Conservation (phyloP, 1,140 invertebrate species). For the Centruroides vittatus region DNA sequence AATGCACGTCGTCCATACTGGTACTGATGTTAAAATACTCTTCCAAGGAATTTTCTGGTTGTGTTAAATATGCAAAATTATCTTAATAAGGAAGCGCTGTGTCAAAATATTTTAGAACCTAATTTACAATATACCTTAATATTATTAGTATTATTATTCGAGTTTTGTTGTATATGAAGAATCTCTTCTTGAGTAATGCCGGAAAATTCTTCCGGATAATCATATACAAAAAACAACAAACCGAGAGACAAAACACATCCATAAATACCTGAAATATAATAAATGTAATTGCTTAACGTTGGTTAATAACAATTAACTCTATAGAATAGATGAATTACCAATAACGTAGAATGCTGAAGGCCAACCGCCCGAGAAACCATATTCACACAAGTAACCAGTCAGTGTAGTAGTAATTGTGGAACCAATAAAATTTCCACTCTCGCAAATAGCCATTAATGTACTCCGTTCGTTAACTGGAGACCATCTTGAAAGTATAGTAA, state of each 20-base stretch:
- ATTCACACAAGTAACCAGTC: slow-evolving; percentile 25
- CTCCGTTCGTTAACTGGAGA: slow-evolving; percentile 8
- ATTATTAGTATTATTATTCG: too few species aligned
- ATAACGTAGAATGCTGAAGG: slow-evolving; percentile 54
- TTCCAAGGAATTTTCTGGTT: not conserved
- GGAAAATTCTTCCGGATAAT: too few species aligned
- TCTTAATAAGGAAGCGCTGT: too few species aligned
- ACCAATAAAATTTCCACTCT: slow-evolving; percentile 23
- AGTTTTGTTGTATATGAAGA: too few species aligned
- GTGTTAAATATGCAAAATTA: too few species aligned
- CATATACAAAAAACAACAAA: too few species aligned
- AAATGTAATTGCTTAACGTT: too few species aligned
- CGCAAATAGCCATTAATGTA: slow-evolving; percentile 8
- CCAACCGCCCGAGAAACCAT: slow-evolving; percentile 40
- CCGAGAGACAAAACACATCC: too few species aligned
- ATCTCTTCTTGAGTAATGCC: too few species aligned
- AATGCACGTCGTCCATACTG: not conserved
- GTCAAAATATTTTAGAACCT: too few species aligned
- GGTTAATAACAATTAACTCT: slow-evolving; percentile 18
- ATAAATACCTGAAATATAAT: too few species aligned
- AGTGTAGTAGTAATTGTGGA: slow-evolving; percentile 22
- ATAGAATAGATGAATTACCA: slow-evolving; percentile 42
- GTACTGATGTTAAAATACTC: not conserved
- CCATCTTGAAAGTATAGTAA: slow-evolving; percentile 27
- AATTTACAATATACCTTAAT: too few species aligned